Evolutionary conservation across 2,888 invertebrate species (phyloP).

Genomic region (Conistra vaccinii): DNA sequence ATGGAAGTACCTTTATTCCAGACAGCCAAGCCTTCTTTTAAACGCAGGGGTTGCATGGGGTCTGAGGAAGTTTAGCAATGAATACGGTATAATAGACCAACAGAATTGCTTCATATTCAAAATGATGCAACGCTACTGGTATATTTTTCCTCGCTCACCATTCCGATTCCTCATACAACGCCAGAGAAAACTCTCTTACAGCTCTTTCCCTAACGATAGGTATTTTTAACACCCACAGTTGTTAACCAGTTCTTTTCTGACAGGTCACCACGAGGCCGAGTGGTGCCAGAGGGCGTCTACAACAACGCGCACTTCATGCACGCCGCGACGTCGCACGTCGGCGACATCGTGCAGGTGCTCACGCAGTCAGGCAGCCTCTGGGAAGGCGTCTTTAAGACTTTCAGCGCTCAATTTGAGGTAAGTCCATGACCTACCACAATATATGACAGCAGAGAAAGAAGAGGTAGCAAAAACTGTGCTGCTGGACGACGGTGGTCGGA

Average conservation of each 20-base stretch:
- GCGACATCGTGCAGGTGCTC: slow-evolving; percentile 95
- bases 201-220: not conserved
- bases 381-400: slow-evolving; percentile 97
- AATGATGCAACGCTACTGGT: not conserved
- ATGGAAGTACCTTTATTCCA: not conserved
- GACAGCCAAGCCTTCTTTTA: not conserved
- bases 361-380: slow-evolving; percentile 96
- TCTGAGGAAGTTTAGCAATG: not conserved
- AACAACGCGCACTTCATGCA: slow-evolving; percentile 97
- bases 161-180: not conserved
- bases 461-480: not conserved
- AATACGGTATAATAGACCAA: not conserved
- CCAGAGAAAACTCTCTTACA: not conserved
- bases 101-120: not conserved
- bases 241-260: not conserved
- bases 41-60: not conserved
- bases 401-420: slow-evolving; percentile 96
- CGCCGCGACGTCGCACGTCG: slow-evolving; percentile 96
- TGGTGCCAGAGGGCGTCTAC: slow-evolving; percentile 96
- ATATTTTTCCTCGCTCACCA: not conserved
- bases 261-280: slow-evolving; percentile 93
- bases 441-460: not conserved
- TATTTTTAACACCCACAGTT: not conserved
- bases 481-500: not conserved
- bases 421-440: slow-evolving; percentile 60